phyloP scores from a whole-genome alignment of 2,888 invertebrate species.

The Pyrochroa serraticornis region DNA sequence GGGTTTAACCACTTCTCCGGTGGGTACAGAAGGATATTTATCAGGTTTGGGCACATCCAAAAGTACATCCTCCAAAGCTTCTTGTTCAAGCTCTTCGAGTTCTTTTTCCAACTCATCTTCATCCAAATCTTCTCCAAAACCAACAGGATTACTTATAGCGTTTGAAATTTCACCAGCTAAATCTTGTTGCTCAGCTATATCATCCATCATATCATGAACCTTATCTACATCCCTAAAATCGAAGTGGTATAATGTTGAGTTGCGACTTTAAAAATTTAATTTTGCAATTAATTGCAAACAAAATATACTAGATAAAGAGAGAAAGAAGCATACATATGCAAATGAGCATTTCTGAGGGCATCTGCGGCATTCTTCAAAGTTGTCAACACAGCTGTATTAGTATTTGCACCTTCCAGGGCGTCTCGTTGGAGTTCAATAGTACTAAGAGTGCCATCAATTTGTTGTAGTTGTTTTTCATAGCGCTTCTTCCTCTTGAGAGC shows the following conservation, averaged over 20 bases:
- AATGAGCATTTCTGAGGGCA: constrained; percentile 93
- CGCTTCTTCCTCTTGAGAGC: constrained; percentile 96
- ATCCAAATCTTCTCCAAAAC: constrained; percentile 86
- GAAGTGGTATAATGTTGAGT: too few species aligned
- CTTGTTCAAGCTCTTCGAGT: constrained; percentile 87
- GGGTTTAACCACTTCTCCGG: constrained; percentile 40
- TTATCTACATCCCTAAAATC: constrained; percentile 87
- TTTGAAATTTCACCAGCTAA: constrained; percentile 96
- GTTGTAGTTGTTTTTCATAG: constrained; percentile 92
- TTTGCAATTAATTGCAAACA: neutral
- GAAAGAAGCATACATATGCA: constrained; percentile 87
- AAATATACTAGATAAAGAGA: too few species aligned
- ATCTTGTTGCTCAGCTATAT: constrained; percentile 98
- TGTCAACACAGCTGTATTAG: constrained; percentile 93
- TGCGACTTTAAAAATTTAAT: neutral
- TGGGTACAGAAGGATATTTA: constrained; percentile 75
- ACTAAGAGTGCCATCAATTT: constrained; percentile 95
- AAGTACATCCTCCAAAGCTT: constrained; percentile 79
- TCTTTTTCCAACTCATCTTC: constrained; percentile 86
- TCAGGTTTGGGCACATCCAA: constrained; percentile 73
- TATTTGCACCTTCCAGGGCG: constrained; percentile 94
- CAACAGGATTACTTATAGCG: constrained; percentile 96
- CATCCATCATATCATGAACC: constrained; percentile 99
- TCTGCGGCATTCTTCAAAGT: constrained; percentile 95
- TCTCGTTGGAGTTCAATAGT: constrained; percentile 97